Conservation (phyloP, 30 jellyfish, hydroid and myxozoan genomes). For the Chrysaora quinquecirrha region DNA sequence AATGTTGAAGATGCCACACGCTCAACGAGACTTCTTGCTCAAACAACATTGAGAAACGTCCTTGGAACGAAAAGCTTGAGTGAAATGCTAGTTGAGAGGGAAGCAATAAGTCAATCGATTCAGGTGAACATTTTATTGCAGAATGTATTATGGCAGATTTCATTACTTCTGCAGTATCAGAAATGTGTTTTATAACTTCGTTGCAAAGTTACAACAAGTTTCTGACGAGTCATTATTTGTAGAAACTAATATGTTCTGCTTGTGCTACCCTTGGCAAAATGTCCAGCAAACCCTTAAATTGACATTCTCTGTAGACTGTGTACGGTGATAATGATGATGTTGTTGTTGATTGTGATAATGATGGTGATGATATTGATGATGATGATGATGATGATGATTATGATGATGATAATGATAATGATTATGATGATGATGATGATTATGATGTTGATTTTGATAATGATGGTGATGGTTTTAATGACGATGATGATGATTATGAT, state of each 20-base stretch:
- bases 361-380: too few relatives aligned
- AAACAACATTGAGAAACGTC: slow-evolving; percentile 84
- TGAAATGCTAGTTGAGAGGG: slow-evolving; percentile 84
- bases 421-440: too few relatives aligned
- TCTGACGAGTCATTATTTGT: not conserved
- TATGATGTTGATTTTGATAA: too few relatives aligned
- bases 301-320: too few relatives aligned
- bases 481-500: too few relatives aligned
- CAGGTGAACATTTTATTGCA: slow-evolving; percentile 52
- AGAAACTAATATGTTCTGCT: too few relatives aligned
- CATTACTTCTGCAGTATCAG: not conserved
- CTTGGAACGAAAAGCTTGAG: slow-evolving; percentile 88
- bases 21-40: slow-evolving; percentile 85
- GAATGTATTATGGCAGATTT: not conserved
- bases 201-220: not conserved
- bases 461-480: too few relatives aligned
- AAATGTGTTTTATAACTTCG: not conserved
- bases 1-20: slow-evolving; percentile 93
- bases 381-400: too few relatives aligned
- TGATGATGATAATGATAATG: too few relatives aligned
- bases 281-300: not conserved
- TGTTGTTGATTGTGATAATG: too few relatives aligned
- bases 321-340: too few relatives aligned
- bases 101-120: slow-evolving; percentile 79
- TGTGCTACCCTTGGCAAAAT: not conserved